Evolutionary conservation across 2,888 invertebrate genomes (phyloP), one percentile per base, ranked within the genome.

Genomic region (Rhodophaea formosa): DNA sequence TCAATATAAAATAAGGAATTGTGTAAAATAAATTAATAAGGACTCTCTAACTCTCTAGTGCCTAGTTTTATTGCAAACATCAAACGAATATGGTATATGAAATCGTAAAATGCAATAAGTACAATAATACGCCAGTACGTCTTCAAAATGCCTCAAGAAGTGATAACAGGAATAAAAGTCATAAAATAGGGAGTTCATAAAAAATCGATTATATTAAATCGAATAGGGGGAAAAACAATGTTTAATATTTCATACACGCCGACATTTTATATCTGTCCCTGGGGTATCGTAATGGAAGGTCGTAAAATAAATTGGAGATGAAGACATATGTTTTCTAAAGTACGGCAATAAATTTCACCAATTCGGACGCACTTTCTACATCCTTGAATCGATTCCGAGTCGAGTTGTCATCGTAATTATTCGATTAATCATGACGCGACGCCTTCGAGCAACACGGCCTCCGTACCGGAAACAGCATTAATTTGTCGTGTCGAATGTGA

Each of bases 251-350:
- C 51, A 51, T 35, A 35, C 51, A 3, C 35, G 16, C 10, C 10
- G 14, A 35, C 10, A 46, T 46, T 46, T 46, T 46, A 46, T 51
- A 51, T 51, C 15, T 35, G 51, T 16, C 51, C 51, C 51, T 51
- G 12, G 5, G 51, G 51, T 32, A 39, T 51, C 51, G 35, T 51
- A 51, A 51, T 17, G 16, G 12, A 16, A n/a, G 10, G 51, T 35
- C 35, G 17, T 51, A 39, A 51, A 51, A 51, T 35, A 51, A 51
- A 51, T 51, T 51, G 16, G 51, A 49, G 15, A 51, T 35, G 35
- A 51, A 35, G 35, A 39, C 35, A 35, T 16, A 39, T 51, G 51
- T 35, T 51, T 35, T 51, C 15, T 15, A 35, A 30, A 47, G 47
- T 51, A 12, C 15, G 16, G 8, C 10, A 12, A 51, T 51, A 51